Percentiles rank a stretch among this genome's conserved stretches.
Evolutionary conservation across 2,888 invertebrate genomes (phyloP).

Genomic region (Neuroscelio doddi): DNA sequence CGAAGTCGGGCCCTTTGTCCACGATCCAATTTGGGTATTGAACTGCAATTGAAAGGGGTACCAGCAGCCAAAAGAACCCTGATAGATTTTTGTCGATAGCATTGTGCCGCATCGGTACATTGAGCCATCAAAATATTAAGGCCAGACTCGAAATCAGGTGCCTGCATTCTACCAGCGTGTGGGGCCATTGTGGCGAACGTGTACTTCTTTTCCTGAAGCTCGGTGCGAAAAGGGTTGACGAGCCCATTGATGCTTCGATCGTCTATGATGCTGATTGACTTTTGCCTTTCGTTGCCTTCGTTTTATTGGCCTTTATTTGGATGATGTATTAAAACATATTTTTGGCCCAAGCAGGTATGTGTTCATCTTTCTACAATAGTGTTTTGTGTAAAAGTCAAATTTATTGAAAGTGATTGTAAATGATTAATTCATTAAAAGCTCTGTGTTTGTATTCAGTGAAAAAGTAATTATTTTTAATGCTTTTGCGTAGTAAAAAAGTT

Average conservation of each 20-base stretch:
- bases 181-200: slow-evolving; percentile 32
- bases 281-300: slow-evolving; percentile 33
- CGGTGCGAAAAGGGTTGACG: slow-evolving; percentile 42
- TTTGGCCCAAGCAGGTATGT: slow-evolving; percentile 5
- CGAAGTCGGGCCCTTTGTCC: slow-evolving; percentile 50
- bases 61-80: slow-evolving; percentile 25
- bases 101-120: slow-evolving; percentile 63
- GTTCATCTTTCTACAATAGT: no score
- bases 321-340: slow-evolving; percentile 13
- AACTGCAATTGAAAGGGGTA: slow-evolving; percentile 67
- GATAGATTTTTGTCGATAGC: slow-evolving; percentile 63
- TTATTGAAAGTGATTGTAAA: no score
- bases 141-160: slow-evolving; percentile 54
- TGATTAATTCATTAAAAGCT: no score
- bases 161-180: slow-evolving; percentile 47
- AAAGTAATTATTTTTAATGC: no score
- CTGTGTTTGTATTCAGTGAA: no score
- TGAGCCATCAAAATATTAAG: slow-evolving; percentile 71
- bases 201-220: slow-evolving; percentile 19
- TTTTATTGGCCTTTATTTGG: slow-evolving; percentile 22
- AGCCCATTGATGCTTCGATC: slow-evolving; percentile 43
- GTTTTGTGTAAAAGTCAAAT: no score
- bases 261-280: slow-evolving; percentile 47
- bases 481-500: no score
- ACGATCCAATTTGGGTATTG: slow-evolving; percentile 70